These are phyloP conservation scores for Acromyrmex charruanus DNA, from an alignment of 1,140 invertebrate genomes.

Conservation along the genomic window DNA sequence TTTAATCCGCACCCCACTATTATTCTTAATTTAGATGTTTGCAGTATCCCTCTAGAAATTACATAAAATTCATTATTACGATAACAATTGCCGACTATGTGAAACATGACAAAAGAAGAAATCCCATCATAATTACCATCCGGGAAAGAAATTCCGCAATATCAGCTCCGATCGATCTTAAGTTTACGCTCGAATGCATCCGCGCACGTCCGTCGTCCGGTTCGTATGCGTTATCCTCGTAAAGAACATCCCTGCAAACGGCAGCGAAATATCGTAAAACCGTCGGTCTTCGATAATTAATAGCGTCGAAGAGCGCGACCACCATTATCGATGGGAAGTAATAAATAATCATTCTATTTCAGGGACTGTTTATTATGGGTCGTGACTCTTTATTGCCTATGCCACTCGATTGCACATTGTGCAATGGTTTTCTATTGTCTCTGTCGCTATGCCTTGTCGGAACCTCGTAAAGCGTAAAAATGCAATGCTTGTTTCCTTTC, in stretches of 20 bases:
- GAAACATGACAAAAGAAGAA: slow-evolving; percentile 40
- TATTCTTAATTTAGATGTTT: slow-evolving; percentile 48
- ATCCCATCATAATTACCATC: slow-evolving; percentile 53
- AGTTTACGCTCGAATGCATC: slow-evolving; percentile 69
- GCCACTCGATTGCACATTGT: slow-evolving; percentile 67
- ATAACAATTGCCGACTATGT: slow-evolving; percentile 9
- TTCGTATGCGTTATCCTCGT: slow-evolving; percentile 49
- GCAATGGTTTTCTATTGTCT: slow-evolving; percentile 59
- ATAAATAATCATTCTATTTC: slow-evolving; percentile 74
- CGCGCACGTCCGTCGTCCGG: slow-evolving; percentile 66
- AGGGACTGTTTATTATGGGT: slow-evolving; percentile 67
- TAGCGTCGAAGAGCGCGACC: slow-evolving; percentile 55
- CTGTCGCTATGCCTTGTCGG: slow-evolving; percentile 16
- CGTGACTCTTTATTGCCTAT: slow-evolving; percentile 69
- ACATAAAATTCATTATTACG: slow-evolving; percentile 41
- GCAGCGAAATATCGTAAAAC: slow-evolving; percentile 74
- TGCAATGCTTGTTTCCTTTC: slow-evolving; percentile 54
- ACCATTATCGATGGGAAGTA: slow-evolving; percentile 71
- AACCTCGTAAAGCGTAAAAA: slow-evolving; percentile 48
- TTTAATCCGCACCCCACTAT: slow-evolving; percentile 25
- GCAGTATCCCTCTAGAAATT: slow-evolving; percentile 10
- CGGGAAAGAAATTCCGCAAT: slow-evolving; percentile 39
- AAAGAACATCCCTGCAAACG: slow-evolving; percentile 68
- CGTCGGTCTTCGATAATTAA: slow-evolving; percentile 73
- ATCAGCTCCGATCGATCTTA: slow-evolving; percentile 67